Percentiles rank a stretch among this genome's conserved stretches.
These are phyloP conservation scores for Nasonovia ribisnigri DNA, from an alignment of 2,888 invertebrate species.

Conservation along the genomic window DNA sequence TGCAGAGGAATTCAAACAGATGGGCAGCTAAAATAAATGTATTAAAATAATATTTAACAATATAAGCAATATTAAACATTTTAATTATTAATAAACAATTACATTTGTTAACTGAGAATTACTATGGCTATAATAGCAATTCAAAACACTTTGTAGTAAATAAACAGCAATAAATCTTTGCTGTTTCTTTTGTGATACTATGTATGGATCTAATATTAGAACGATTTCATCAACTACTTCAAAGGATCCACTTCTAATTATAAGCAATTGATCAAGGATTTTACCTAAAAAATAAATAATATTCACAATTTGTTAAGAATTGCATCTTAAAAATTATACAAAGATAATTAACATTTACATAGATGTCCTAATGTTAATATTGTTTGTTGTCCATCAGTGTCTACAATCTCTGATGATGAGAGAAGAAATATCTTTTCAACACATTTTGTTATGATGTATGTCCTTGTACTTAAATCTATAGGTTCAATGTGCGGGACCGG, in stretches of 20 bases:
- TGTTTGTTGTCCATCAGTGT: not conserved
- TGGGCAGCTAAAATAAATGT: conserved; percentile 40
- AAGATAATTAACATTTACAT: conserved; percentile 18
- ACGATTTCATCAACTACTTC: conserved; percentile 81
- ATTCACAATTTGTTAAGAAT: not conserved
- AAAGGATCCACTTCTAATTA: conserved; percentile 71
- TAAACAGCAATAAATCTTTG: conserved; percentile 77
- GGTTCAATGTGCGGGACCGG: conserved; percentile 58
- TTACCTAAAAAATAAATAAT: conserved; percentile 25
- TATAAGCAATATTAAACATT: not conserved
- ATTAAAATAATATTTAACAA: not conserved
- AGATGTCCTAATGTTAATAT: conserved; percentile 45
- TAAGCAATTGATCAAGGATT: conserved; percentile 47
- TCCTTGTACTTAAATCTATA: conserved; percentile 51
- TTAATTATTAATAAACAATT: not conserved
- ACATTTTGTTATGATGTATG: conserved; percentile 58
- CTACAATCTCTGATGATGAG: conserved; percentile 22
- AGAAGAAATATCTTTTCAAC: conserved; percentile 32
- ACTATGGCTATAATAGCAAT: conserved; percentile 79
- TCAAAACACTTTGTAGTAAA: conserved; percentile 71
- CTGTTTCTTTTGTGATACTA: conserved; percentile 78
- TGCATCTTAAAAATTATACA: not conserved
- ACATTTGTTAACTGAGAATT: conserved; percentile 70
- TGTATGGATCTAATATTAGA: conserved; percentile 78
- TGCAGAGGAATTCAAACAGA: conserved; percentile 53